These are phyloP conservation scores for Cuniculus paca DNA, from an alignment of 2,797 vertebrate genomes.

Conservation along the genomic window DNA sequence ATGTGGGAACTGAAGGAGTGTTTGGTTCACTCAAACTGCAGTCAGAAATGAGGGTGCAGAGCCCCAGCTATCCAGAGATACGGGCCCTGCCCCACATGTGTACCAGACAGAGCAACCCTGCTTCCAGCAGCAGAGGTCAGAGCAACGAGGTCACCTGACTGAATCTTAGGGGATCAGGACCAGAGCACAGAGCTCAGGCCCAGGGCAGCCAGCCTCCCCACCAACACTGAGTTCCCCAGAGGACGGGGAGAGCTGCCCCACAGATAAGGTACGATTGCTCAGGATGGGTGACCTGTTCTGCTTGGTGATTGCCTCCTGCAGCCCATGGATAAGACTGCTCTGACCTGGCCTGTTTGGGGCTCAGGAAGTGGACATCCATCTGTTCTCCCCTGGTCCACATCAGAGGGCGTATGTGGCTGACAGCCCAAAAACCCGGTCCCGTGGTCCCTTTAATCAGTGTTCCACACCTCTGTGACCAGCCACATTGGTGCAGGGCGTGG, in stretches of 20 bases:
- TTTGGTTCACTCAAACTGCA: not conserved
- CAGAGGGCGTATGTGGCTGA: too few relatives aligned
- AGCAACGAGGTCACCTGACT: not conserved
- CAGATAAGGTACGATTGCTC: not conserved
- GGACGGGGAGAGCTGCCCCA: accelerated
- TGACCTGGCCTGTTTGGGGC: not conserved
- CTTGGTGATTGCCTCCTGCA: not conserved
- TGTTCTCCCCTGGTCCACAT: not conserved
- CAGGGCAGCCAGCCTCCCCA: not conserved
- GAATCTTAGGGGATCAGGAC: not conserved
- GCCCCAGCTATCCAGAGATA: not conserved
- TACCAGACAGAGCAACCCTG: too few relatives aligned
- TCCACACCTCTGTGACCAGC: accelerated
- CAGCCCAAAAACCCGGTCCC: not conserved
- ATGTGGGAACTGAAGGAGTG: not conserved
- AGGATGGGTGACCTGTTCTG: too few relatives aligned
- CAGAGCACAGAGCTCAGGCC: not conserved
- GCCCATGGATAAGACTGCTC: not conserved
- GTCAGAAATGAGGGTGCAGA: not conserved
- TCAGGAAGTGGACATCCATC: not conserved
- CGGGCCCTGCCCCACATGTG: not conserved
- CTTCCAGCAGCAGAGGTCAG: not conserved
- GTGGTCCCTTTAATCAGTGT: not conserved
- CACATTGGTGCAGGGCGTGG: not conserved
- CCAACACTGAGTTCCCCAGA: not conserved